Percentiles rank a stretch among this genome's conserved stretches.
Evolutionary conservation across 2,797 vertebrate genomes (phyloP).

Genomic region (Enoplosus armatus): DNA sequence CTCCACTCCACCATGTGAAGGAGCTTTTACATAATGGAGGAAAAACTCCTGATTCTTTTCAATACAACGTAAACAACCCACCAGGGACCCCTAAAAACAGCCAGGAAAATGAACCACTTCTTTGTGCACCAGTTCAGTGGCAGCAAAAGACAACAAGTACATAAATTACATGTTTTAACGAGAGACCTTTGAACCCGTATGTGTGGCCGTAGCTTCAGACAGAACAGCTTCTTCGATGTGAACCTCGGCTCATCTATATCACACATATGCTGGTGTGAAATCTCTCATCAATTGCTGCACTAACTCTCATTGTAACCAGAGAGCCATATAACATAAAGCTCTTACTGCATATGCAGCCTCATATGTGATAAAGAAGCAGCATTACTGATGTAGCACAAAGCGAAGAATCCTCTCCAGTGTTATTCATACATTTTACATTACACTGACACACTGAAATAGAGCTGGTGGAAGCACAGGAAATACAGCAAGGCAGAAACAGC

Average conservation of each 20-base stretch:
- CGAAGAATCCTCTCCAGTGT: slow-evolving; percentile 25
- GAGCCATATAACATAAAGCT: slow-evolving; percentile 5
- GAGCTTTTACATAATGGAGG: slow-evolving; percentile 1
- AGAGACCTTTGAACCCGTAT: background rate
- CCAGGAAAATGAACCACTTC: background rate
- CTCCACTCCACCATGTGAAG: background rate
- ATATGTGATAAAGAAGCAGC: slow-evolving; percentile 2
- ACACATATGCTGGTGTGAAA: slow-evolving; percentile 7
- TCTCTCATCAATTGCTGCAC: background rate
- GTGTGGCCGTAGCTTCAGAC: background rate
- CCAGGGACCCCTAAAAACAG: background rate
- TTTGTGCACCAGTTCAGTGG: background rate
- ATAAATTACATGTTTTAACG: slow-evolving; percentile 3
- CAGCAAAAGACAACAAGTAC: slow-evolving; percentile 10
- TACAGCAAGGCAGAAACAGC: background rate
- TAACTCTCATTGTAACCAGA: background rate
- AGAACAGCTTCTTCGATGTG: background rate
- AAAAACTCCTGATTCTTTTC: background rate
- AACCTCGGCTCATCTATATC: too few relatives aligned
- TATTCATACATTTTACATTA: slow-evolving; percentile 47
- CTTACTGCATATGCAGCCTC: background rate
- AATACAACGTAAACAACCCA: background rate
- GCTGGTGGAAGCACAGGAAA: slow-evolving; percentile 11
- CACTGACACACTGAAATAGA: slow-evolving; percentile 15
- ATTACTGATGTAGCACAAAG: slow-evolving; percentile 2